A percentile compares a stretch with the other conserved stretches of the same genome.
Evolutionary conservation across 1,140 invertebrate genomes (phyloP).

Genomic region (Holcopasites calliopsidis): DNA sequence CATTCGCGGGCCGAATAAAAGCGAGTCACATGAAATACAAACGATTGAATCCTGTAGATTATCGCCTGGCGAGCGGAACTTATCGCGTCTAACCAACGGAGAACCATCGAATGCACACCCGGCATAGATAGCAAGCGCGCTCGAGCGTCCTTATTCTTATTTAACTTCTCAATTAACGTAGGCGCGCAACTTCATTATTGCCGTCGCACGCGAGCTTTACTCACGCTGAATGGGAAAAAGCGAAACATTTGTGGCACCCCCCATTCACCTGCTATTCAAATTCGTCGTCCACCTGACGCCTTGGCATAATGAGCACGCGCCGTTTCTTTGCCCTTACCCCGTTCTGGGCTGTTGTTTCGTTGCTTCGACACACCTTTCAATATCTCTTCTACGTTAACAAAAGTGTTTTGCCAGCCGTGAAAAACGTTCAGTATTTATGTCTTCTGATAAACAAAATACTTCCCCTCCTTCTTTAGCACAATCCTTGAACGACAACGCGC

Average conservation of each 20-base stretch:
- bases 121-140: constrained; percentile 64
- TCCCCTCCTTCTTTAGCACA: no score
- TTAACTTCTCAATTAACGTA: constrained; percentile 77
- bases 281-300: constrained; percentile 46
- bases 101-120: constrained; percentile 64
- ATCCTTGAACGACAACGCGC: background rate
- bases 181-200: constrained; percentile 73
- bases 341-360: background rate
- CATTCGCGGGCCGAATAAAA: constrained; percentile 12
- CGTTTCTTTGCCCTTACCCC: constrained; percentile 33
- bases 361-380: background rate
- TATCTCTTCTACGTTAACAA: background rate
- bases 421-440: no score
- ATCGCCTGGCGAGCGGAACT: constrained; percentile 6
- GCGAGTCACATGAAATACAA: constrained; percentile 48
- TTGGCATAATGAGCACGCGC: constrained; percentile 46
- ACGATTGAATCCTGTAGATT: constrained; percentile 67
- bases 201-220: constrained; percentile 52
- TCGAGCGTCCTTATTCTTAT: constrained; percentile 76
- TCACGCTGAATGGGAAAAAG: constrained; percentile 59
- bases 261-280: constrained; percentile 55
- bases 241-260: constrained; percentile 50
- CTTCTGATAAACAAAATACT: no score
- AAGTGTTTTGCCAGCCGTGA: no score
- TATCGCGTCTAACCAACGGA: constrained; percentile 61